Evolutionary conservation across 2,888 invertebrate species (phyloP), one percentile per base, ranked within the genome.

Genomic region (Caprella mutica): DNA sequence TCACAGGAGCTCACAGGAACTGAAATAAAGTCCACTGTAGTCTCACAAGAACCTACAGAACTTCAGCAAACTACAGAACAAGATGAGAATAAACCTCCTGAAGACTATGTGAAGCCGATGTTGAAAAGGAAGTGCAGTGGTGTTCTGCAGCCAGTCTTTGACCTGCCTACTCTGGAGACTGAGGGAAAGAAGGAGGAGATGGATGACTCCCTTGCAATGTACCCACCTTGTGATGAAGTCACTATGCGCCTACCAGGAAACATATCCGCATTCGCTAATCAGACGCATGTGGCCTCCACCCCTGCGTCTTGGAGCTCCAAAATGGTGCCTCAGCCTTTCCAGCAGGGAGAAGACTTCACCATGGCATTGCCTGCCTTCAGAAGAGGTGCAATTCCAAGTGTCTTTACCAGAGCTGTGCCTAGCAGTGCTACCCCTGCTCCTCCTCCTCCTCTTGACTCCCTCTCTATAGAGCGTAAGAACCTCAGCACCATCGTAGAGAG

Each of bases 21-120:
- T n/a, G n/a, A n/a, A n/a, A n/a, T n/a, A n/a, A n/a, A n/a, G n/a
- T n/a, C n/a, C n/a, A n/a, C n/a, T n/a, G n/a, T n/a, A n/a, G n/a
- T n/a, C n/a, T n/a, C n/a, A n/a, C n/a, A n/a, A n/a, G n/a, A n/a
- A n/a, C n/a, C n/a, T n/a, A n/a, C n/a, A n/a, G n/a, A n/a, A n/a
- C n/a, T n/a, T n/a, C n/a, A 14, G 30, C 29, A 27, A 19, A 17
- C 21, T n/a, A n/a, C 51, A n/a, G 53, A 51, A 17, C 33, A 51
- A 26, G 42, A 56, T n/a, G 56, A 56, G 42, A 56, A 56, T 27
- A 51, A 39, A n/a, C 50, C 50, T 3, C 56, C 56, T 3, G 26
- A 51, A 1, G 56, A 33, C 9, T 51, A 40, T 33, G 26, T 40
- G 9, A 19, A 27, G 42, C n/a, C 12, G 2, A 17, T 17, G 4